Base-by-base conservation (phyloP, 2,888 invertebrate genomes). In the Neocrepidodera transversa region DNA sequence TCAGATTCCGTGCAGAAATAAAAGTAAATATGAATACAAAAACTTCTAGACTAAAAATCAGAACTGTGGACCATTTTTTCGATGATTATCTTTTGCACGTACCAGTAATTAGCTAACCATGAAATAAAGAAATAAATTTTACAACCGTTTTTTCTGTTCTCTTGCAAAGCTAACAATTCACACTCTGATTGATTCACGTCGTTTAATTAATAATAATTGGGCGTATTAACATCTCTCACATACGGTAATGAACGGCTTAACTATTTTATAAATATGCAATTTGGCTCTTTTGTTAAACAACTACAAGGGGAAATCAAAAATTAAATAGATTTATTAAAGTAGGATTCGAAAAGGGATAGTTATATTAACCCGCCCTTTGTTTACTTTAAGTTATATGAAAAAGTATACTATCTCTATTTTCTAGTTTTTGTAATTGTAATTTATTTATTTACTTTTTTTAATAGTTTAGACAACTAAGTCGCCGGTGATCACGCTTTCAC, bases 271-370 rank as follows among this genome's bases (percentile, higher is more conserved):
- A 47, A 47, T 47, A 30, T 47, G 28, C 32, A 18, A 32, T 38
- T 10, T 17, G 17, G 1, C 5, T 17, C 17, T 5, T 16, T 42
- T 6, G 42, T 11, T 20, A 11, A 47, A 11, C 14, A 28, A 14
- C 14, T 47, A 30, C 8, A 6, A 23, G 23, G 23, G 16, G 28
- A 30, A 8, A 11, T 13, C 30, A 16, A 16, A 30, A 43, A 18
- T 80, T 76, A 84, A 60, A 84, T n/a, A n/a, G n/a, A n/a, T 11
- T 14, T 35, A 11, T 4, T 35, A 13, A 35, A 35, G 8, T 8
- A 2, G 8, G 8, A 10, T 10, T 28, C 23, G 23, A 23, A n/a
- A n/a, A n/a, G n/a, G n/a, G n/a, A n/a, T n/a, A n/a, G n/a, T n/a
- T n/a, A n/a, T n/a, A n/a, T n/a, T n/a, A n/a, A n/a, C n/a, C n/a